Evolutionary conservation across 1,140 invertebrate species (phyloP), one percentile per base, ranked within the genome.

Genomic region (Camponotus floridanus): DNA sequence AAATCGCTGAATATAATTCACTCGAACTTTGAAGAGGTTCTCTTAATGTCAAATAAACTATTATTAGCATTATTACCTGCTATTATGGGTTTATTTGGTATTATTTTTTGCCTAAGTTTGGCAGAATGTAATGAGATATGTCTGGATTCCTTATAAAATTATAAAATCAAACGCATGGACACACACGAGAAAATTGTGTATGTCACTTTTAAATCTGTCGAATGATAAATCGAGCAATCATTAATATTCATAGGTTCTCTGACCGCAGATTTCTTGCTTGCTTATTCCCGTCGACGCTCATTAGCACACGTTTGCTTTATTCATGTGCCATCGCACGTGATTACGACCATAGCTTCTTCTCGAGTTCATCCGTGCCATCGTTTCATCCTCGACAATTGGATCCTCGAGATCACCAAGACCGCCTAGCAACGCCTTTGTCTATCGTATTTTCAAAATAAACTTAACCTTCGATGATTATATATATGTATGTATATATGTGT

Each of bases 161-260:
- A 51, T 51, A 59, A 73, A 81, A 73, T 33, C 57, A 11, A 21
- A 18, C n/a, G 1, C 3, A 39, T 39, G 4, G 6, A 39, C 26
- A 26, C 26, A 26, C 26, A 26, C 26, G 13, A 2, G 3, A 83
- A 73, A 26, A 36, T 45, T 21, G n/a, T 39, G 18, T 11, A 9
- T 5, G 45, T 26, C 79, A 15, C n/a, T 42, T 48, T 64, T 36
- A 59, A 71, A 83, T 68, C 65, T 45, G 61, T 45, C 18, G 57
- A 87, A 64, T 55, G 15, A 42, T 31, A 76, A 61, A 73, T 65
- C 74, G 45, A 57, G 15, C 21, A 31, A 48, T 11, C 26, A 59
- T 90, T 80, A 61, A 67, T 90, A 90, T 90, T 87, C 86, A 85
- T 65, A 51, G 13, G 9, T 62, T 33, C 36, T 31, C 9, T 4